phyloP scores from a whole-genome alignment of 2,888 invertebrate genomes.

The Pherbina coryleti region DNA sequence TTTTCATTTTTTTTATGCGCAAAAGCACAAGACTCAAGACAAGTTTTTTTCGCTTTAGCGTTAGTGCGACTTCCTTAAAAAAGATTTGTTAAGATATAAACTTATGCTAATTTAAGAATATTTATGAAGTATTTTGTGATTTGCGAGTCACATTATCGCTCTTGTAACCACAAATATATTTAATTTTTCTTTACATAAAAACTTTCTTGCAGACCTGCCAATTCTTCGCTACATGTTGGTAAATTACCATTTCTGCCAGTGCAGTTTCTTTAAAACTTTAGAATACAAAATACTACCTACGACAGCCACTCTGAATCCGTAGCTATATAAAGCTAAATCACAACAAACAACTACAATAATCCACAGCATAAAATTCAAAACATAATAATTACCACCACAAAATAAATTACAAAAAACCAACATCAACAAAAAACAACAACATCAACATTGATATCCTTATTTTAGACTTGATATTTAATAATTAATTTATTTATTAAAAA shows the following conservation, averaged over 20 bases:
- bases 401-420: background rate
- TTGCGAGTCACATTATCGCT: background rate
- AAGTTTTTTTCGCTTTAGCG: background rate
- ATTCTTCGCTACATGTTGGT: conserved; percentile 66
- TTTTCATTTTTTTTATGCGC: background rate
- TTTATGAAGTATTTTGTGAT: background rate
- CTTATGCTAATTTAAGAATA: too few relatives aligned
- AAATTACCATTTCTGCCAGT: conserved; percentile 67
- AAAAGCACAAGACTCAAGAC: background rate
- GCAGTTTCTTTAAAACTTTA: conserved; percentile 62
- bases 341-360: conserved; percentile 31
- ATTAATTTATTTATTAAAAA: conserved; percentile 35
- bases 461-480: conserved; percentile 2
- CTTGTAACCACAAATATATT: background rate
- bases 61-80: background rate
- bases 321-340: conserved; percentile 21
- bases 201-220: conserved; percentile 64
- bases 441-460: background rate
- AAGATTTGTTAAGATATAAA: background rate
- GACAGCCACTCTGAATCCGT: conserved; percentile 22
- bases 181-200: conserved; percentile 37
- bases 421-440: conserved; percentile 40
- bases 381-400: conserved; percentile 40
- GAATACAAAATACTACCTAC: conserved; percentile 17
- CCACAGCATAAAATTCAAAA: conserved; percentile 47